These are phyloP conservation scores for Turritopsis dohrnii DNA, from an alignment of 30 jellyfish, hydroid and myxozoan genomes.

Conservation along the genomic window DNA sequence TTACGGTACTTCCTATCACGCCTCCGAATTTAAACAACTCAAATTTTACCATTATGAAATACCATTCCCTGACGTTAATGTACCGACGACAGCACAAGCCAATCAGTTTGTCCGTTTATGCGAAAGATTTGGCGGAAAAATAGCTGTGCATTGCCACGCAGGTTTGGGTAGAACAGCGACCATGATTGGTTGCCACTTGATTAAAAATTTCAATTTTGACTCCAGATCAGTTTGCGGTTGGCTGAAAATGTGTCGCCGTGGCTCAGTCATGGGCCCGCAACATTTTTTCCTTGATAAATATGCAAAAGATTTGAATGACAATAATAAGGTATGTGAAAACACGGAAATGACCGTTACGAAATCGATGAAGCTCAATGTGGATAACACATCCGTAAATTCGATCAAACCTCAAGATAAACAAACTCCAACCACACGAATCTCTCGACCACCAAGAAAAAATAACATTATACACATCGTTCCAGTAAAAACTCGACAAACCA, in stretches of 20 bases:
- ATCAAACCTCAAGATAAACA: not conserved
- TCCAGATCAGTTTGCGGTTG: constrained; percentile 87
- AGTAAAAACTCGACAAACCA: not conserved
- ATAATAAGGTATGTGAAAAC: not conserved
- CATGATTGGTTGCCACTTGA: constrained; percentile 65
- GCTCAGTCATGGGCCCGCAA: constrained; percentile 88
- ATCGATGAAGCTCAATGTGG: not conserved
- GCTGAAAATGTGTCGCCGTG: constrained; percentile 84
- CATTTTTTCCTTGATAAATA: constrained; percentile 61
- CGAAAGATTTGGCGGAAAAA: constrained; percentile 39
- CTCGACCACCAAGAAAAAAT: constrained; percentile 17
- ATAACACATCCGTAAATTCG: not conserved
- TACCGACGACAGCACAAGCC: constrained; percentile 57
- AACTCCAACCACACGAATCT: not conserved
- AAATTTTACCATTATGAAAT: constrained; percentile 56
- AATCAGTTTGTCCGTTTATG: constrained; percentile 41
- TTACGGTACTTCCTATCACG: constrained; percentile 60
- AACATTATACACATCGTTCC: constrained; percentile 22
- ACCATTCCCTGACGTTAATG: constrained; percentile 67
- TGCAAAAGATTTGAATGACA: constrained; percentile 9
- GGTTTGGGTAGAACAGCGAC: constrained; percentile 96
- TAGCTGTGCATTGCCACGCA: constrained; percentile 94
- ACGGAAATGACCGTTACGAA: not conserved
- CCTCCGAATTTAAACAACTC: constrained; percentile 40
- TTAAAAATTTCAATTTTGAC: constrained; percentile 54